Percentiles rank a stretch among this genome's conserved stretches.
These are phyloP conservation scores for Strix aluco DNA, from an alignment of 2,113 vertebrate genomes.

Conservation along the genomic window DNA sequence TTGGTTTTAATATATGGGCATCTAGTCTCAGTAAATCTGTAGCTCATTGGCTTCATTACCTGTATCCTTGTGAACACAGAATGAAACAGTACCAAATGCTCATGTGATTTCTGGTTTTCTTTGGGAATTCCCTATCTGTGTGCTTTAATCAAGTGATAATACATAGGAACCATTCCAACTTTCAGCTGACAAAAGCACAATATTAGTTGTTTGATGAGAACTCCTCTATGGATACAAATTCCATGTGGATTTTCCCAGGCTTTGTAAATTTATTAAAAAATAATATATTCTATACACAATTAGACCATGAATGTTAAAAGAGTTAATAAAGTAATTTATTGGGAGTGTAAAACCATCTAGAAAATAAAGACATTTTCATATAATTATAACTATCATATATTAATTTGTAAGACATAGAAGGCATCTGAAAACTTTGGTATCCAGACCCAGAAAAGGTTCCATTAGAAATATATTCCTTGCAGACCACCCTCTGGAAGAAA, in stretches of 20 bases:
- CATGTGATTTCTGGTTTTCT: not conserved
- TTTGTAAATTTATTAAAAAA: conserved; percentile 53
- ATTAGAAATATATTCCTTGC: not conserved
- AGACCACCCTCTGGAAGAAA: not conserved
- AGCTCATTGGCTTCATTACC: conserved; percentile 1
- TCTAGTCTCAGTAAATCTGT: not conserved
- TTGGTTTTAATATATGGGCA: not conserved
- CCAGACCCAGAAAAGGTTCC: not conserved
- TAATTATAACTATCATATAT: not conserved
- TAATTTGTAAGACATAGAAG: not conserved
- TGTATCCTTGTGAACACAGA: not conserved
- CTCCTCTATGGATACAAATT: conserved; percentile 16
- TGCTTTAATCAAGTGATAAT: conserved; percentile 52
- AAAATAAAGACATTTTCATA: not conserved
- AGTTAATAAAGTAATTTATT: not conserved
- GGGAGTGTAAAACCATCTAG: not conserved
- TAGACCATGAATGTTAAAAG: conserved; percentile 21
- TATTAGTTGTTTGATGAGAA: conserved; percentile 33
- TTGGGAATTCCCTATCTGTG: not conserved
- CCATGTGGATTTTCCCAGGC: conserved; percentile 21
- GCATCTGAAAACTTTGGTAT: not conserved
- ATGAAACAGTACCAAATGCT: not conserved
- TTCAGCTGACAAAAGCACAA: conserved; percentile 11
- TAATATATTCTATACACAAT: not conserved
- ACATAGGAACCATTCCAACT: not conserved